These are phyloP conservation scores for Ochropleura leucogaster DNA, from an alignment of 2,888 invertebrate genomes.

Conservation along the genomic window DNA sequence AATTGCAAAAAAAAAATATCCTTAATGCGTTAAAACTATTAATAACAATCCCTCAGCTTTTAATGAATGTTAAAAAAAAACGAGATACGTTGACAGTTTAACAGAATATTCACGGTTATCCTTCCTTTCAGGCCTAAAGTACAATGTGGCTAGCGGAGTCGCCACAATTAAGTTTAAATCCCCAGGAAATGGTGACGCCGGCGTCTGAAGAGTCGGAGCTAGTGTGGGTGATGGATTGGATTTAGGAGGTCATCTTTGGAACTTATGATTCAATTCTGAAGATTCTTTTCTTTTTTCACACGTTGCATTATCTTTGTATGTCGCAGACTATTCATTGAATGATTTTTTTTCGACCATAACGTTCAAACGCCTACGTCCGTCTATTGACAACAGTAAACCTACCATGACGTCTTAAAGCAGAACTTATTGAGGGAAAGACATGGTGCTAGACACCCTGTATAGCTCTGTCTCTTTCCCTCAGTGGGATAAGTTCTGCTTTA, in stretches of 20 bases:
- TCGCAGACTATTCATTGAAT: rapidly evolving
- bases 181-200: constrained; percentile 20
- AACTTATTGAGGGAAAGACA: no score
- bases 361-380: no score
- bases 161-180: constrained; percentile 56
- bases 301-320: not conserved
- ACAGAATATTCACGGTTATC: constrained; percentile 29
- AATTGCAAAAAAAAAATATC: not conserved
- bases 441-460: no score
- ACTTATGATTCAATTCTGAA: not conserved
- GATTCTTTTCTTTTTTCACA: not conserved
- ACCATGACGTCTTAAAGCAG: no score
- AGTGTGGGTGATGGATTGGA: not conserved
- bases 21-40: constrained; percentile 23
- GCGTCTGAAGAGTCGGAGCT: not conserved
- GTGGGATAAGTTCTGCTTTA: no score
- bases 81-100: constrained; percentile 37
- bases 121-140: constrained; percentile 32
- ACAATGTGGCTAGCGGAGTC: constrained; percentile 24
- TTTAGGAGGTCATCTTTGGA: not conserved
- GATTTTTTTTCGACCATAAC: no score
- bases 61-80: constrained; percentile 49
- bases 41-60: constrained; percentile 16
- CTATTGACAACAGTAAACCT: no score
- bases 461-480: no score